Base-by-base conservation (phyloP, 35 echinoderm and acorn worm genomes). In the Apostichopus japonicus region DNA sequence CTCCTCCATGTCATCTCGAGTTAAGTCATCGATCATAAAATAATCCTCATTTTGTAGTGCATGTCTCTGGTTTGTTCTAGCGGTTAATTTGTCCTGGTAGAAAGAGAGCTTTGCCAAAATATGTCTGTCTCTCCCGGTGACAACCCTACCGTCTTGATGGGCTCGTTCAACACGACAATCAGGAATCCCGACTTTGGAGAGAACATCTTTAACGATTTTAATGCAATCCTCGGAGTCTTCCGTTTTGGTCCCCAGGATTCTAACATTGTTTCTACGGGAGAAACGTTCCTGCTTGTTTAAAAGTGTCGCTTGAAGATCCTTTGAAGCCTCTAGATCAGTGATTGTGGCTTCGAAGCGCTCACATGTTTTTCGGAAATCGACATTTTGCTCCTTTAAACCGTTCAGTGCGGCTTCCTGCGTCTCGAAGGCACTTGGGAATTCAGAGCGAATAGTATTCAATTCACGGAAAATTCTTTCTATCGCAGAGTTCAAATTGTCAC, bases 211-310 rank as follows among this genome's bases (percentile, higher is more conserved):
- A 62, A 23, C 78, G 8, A 92, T 92, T 6, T 79, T 10, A 1
- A 81, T 80, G 54, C 91, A 92, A 56, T 92, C 71, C 84, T 92
- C 78, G 17, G 25, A 21, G 10, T 54, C 22, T 65, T 59, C 56
- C 16, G 55, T 57, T 23, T 92, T 82, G 16, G 80, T 67, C 23
- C 55, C 78, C 19, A 92, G 54, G 52, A 92, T 79, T 6, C 90
- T 44, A 10, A 80, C 11, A 83, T 92, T 92, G 25, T 92, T 92
- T 33, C 90, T 10, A 24, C 90, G 56, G 21, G 77, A 92, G 63
- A 92, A 92, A 21, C 77, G 90, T 92, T 92, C 77, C 21, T 79
- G 56, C 59, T 92, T 92, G 23, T 92, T 92, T 22, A 81, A 61
- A 25, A 77, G 76, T 27, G 17, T 77, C 11, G 71, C 88, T 5